These are phyloP conservation scores for Nothura maculosa DNA, from an alignment of 2,797 vertebrate genomes.

Conservation along the genomic window DNA sequence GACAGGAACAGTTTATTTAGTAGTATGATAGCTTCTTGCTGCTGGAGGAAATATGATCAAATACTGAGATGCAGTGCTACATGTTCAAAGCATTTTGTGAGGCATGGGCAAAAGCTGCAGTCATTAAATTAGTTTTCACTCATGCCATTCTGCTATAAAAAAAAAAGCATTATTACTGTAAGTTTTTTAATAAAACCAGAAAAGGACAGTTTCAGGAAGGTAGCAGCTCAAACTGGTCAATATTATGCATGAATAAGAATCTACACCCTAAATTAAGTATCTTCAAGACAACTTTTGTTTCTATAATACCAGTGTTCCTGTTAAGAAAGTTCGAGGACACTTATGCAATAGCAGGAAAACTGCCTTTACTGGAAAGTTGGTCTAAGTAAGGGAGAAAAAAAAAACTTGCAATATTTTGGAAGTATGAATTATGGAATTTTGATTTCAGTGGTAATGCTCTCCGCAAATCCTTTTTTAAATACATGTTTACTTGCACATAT, in stretches of 20 bases:
- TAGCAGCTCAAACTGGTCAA: not conserved
- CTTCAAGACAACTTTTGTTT: not conserved
- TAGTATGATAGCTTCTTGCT: rapidly evolving
- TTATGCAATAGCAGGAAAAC: not conserved
- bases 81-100: not conserved
- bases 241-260: not conserved
- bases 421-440: not conserved
- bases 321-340: not conserved
- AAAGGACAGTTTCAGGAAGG: not conserved
- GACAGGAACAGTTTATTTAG: rapidly evolving
- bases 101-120: not conserved
- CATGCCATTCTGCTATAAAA: not conserved
- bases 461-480: not conserved
- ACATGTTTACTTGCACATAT: not conserved
- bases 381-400: not conserved
- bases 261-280: not conserved
- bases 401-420: not conserved
- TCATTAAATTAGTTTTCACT: not conserved
- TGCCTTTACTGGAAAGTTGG: not conserved
- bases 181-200: not conserved
- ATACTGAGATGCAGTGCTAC: rapidly evolving
- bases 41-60: rapidly evolving
- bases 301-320: not conserved
- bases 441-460: not conserved
- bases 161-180: not conserved